Evolutionary conservation across 2,797 vertebrate genomes (phyloP).

Genomic region (Gambelia wislizenii): DNA sequence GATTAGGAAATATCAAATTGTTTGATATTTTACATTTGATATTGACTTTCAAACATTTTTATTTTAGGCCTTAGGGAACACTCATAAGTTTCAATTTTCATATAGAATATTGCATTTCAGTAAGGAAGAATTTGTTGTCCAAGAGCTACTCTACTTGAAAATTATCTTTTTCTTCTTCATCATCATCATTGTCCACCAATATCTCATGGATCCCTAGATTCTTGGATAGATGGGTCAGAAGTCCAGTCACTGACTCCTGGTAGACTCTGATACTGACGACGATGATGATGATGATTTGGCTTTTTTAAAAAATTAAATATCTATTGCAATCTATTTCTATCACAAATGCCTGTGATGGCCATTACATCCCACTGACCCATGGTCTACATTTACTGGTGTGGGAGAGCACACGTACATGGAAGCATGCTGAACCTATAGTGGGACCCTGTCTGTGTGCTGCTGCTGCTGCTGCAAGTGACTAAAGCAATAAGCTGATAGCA

Average conservation of each 20-base stretch:
- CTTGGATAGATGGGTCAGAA: too few relatives aligned
- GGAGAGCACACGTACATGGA: too few relatives aligned
- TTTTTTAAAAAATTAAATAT: too few relatives aligned
- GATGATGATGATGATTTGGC: too few relatives aligned
- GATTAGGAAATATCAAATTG: too few relatives aligned
- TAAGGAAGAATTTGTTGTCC: background rate
- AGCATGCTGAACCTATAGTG: background rate
- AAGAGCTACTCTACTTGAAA: background rate
- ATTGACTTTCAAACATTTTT: background rate
- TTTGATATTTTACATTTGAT: background rate
- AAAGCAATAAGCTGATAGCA: background rate
- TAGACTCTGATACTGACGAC: too few relatives aligned
- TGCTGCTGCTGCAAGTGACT: background rate
- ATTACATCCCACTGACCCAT: background rate
- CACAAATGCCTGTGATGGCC: background rate
- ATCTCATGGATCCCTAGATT: too few relatives aligned
- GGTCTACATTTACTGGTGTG: too few relatives aligned
- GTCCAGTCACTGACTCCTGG: too few relatives aligned
- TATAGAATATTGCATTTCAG: background rate
- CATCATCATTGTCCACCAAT: too few relatives aligned
- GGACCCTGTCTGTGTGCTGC: background rate
- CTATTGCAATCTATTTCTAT: background rate
- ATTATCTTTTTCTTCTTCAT: too few relatives aligned
- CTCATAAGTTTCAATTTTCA: background rate
- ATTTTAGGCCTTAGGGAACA: background rate